phyloP scores from a whole-genome alignment of 2,888 invertebrate genomes.

The Pantelozetes paolii region DNA sequence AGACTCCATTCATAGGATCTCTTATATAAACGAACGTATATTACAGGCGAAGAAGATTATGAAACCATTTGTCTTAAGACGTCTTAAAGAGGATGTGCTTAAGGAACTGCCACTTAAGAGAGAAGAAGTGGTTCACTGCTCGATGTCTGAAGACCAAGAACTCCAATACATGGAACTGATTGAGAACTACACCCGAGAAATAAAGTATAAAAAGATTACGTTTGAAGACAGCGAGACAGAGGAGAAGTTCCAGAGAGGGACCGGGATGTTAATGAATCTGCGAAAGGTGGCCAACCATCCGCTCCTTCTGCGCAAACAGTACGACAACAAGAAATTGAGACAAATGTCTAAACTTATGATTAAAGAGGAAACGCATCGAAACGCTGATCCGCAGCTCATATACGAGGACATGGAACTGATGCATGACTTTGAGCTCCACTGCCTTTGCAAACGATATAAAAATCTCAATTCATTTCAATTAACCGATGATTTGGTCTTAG shows the following conservation, averaged over 20 bases:
- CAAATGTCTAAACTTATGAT: slow-evolving; percentile 65
- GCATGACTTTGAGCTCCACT: slow-evolving; percentile 88
- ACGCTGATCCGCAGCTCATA: slow-evolving; percentile 57
- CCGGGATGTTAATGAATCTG: slow-evolving; percentile 83
- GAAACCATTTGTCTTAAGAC: slow-evolving; percentile 86
- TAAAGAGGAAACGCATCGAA: slow-evolving; percentile 54
- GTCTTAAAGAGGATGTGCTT: slow-evolving; percentile 56
- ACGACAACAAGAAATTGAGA: slow-evolving; percentile 59
- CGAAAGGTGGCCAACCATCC: slow-evolving; percentile 93
- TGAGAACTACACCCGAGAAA: slow-evolving; percentile 60
- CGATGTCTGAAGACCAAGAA: slow-evolving; percentile 69
- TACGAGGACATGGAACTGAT: slow-evolving; percentile 79
- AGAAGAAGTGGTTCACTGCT: slow-evolving; percentile 64
- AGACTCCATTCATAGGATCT: slow-evolving; percentile 46
- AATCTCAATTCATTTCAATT: slow-evolving; percentile 45
- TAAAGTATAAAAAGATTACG: slow-evolving; percentile 22
- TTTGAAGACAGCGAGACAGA: slow-evolving; percentile 22
- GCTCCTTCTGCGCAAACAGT: slow-evolving; percentile 68
- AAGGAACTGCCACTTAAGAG: slow-evolving; percentile 75
- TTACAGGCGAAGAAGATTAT: slow-evolving; percentile 90
- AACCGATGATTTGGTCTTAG: slow-evolving; percentile 63
- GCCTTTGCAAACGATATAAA: slow-evolving; percentile 64
- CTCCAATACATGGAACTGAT: slow-evolving; percentile 69
- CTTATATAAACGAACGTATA: slow-evolving; percentile 85
- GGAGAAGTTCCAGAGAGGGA: slow-evolving; percentile 42